A percentile compares a stretch with the other conserved stretches of the same genome.
These are phyloP conservation scores for Macrochelys suwanniensis DNA, from an alignment of 2,797 vertebrate species.

Conservation along the genomic window DNA sequence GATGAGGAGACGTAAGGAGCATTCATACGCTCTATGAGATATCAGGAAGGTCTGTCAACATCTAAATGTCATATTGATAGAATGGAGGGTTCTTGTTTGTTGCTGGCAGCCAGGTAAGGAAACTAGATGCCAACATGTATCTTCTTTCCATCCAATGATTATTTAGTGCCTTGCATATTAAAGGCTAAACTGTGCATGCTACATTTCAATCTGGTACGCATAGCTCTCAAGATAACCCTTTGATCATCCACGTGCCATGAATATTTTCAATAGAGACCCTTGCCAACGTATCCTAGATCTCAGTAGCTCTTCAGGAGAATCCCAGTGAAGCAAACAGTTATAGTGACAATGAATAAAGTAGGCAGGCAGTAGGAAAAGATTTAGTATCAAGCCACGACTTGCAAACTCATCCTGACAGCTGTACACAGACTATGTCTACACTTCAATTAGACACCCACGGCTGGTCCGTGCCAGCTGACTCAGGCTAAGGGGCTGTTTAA, in stretches of 20 bases:
- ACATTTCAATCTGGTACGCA: conserved; percentile 11
- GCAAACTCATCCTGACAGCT: neutral
- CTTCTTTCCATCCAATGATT: conserved; percentile 16
- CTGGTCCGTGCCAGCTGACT: neutral
- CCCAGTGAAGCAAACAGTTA: neutral
- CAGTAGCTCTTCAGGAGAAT: neutral
- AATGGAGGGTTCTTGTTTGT: neutral
- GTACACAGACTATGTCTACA: neutral
- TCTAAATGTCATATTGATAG: neutral
- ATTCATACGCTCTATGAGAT: neutral
- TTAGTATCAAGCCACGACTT: neutral
- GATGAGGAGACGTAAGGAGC: neutral
- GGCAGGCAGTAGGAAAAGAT: neutral
- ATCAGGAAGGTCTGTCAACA: neutral
- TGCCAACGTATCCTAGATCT: conserved; percentile 31
- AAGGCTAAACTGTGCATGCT: conserved; percentile 24
- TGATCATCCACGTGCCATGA: conserved; percentile 20
- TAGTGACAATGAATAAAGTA: neutral
- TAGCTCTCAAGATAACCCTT: neutral
- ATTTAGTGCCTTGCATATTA: neutral
- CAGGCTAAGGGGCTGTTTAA: neutral
- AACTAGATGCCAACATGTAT: neutral
- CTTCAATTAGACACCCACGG: neutral
- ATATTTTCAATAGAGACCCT: conserved; percentile 41
- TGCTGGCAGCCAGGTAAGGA: rapidly evolving